Base-by-base conservation (phyloP, 2,113 vertebrate genomes). In the Shinisaurus crocodilurus region DNA sequence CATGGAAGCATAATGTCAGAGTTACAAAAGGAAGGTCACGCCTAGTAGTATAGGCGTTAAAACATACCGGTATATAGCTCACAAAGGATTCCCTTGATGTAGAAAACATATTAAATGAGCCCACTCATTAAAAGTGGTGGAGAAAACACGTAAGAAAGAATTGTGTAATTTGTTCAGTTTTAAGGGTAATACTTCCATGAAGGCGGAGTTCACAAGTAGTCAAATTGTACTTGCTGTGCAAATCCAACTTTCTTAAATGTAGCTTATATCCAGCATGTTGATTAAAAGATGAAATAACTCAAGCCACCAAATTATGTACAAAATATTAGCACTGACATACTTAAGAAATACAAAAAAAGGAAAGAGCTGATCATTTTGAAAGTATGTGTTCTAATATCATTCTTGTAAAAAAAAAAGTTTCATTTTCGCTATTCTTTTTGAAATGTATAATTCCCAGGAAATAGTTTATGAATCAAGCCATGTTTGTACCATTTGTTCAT, bases 41-140 rank as follows among this genome's bases (percentile, higher is more conserved):
- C 95, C 94, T 96, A 91, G 85, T 90, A 91, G 82, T 0, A 0
- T 54, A 81, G 90, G 40, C 81, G 50, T 84, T 82, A 94, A 90
- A 91, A 86, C 75, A 0, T 60, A 34, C 45, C n/a, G n/a, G n/a
- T n/a, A n/a, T n/a, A 57, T 93, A 91, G 89, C 91, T 96, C 93
- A 85, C 85, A 6, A 29, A 6, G 87, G 74, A 34, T 43, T 93
- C 70, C 94, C 91, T 90, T 89, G 81, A 81, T 94, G 48, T 48
- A 79, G 37, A 43, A 91, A 92, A 69, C 82, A 23, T 60, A n/a
- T 27, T 29, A 80, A 89, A 57, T 60, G 65, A 83, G 15, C 74
- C 82, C 91, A 72, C 32, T 23, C 60, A 75, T 74, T 34, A 70
- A 83, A 69, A 40, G 9, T 23, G 18, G 5, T 76, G 72, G 82